Evolutionary conservation across 2,113 vertebrate genomes (phyloP), one percentile per base, ranked within the genome.

Genomic region (Perognathus longimembris): DNA sequence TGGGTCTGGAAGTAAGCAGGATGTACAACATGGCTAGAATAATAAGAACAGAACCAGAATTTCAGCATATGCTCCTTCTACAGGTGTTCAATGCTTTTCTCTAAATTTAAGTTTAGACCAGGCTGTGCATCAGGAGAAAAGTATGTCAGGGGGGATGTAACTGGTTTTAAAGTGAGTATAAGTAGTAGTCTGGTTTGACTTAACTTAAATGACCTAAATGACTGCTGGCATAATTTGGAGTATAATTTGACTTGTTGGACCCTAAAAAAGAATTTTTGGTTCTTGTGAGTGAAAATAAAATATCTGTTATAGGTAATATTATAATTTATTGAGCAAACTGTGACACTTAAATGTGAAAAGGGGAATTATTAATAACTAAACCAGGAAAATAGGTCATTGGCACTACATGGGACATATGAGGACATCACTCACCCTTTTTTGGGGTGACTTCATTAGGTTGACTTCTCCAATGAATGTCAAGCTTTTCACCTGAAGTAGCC

Each of bases 201-300:
- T 79, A 71, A 30, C 34, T 92, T 79, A 71, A 30, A 22, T 34
- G 17, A 54, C 93, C 63, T 11, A 7, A 85, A 4, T 92, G 63
- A 42, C 74, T 80, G n/a, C 24, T 87, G 26, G 54, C 22, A 5
- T 59, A 18, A 54, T 54, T 54, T 54, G 10, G 17, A 30, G 32
- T 4, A 36, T 66, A 59, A 81, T 91, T 78, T 94, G 54, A 87
- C 40, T 79, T 42, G 30, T 61, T 76, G 28, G 32, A 14, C 36
- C 67, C 61, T 85, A 67, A 78, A n/a, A 87, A 93, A 69, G 18
- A 90, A 69, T 36, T 17, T 26, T 61, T 18, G 11, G 24, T 76
- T 92, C 66, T 30, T 54, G 17, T 30, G 36, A 83, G 36, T 36
- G 63, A 92, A 92, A 87, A 77, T 42, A 63, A 94, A 91, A 85